Base-by-base conservation (phyloP, 2,888 invertebrate species). In the Drosophila planitibia region DNA sequence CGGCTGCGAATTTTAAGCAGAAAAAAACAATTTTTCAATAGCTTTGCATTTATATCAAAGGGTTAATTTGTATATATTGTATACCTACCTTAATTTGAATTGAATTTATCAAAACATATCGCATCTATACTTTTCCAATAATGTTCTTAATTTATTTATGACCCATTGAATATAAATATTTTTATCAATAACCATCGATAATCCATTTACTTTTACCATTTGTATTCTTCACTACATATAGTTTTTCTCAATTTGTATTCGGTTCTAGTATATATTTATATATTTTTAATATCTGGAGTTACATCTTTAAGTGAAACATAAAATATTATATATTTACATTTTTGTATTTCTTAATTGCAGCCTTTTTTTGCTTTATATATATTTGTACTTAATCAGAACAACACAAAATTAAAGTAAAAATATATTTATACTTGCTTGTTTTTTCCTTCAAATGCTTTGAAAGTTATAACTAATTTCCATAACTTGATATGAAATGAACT, bases 1-100 rank as follows among this genome's bases (percentile, higher is more conserved):
- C 37, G 53, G 25, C 65, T 28, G 65, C 19, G 49, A 80, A 77
- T 80, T 65, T 32, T 32, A 41, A 33, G 32, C 19, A 39, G 4
- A 2, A 35, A 35, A 35, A 35, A 2, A 0, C 0, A 5, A 5
- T 35, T 35, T 35, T 35, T 35, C 5, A 35, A 35, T 16, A 16
- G 16, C 35, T 35, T 16, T 35, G 16, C 16, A 2, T 35, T 35
- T 2, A 16, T 16, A 35, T 35, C 16, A 16, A 16, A 35, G 5
- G 2, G 16, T 35, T 16, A 35, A 35, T 19, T 37, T 47, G 7
- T 16, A 16, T 9, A 1, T 1, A 16, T 14, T 7, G 14, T 1
- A 16, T 16, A 25, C 22, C 4, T 14, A 7, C 3, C 44, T 14
- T 7, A 4, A 16, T 4, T 22, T 9, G 4, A 16, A 1, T 16